Conservation (phyloP, 2,113 vertebrate species). For the Oreochromis niloticus region DNA sequence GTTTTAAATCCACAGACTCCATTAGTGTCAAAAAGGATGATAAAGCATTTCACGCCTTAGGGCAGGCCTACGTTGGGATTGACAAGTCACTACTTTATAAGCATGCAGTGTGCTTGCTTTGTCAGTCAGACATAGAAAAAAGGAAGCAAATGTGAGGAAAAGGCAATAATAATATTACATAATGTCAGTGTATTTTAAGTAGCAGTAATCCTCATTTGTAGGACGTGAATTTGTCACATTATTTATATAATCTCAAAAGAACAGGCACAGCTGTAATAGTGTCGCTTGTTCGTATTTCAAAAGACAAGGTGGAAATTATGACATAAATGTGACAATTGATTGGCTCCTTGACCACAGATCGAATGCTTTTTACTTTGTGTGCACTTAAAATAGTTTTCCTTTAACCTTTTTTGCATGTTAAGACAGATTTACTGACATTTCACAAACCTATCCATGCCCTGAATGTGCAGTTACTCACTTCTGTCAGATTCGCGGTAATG, state of each 20-base stretch:
- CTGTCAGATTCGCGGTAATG: background rate
- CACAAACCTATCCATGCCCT: background rate
- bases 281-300: background rate
- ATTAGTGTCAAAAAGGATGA: background rate
- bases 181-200: background rate
- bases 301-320: background rate
- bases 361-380: background rate
- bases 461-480: background rate
- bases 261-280: background rate
- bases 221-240: background rate
- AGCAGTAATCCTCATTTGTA: background rate
- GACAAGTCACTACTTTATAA: background rate
- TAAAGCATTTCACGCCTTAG: background rate
- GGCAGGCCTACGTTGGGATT: background rate
- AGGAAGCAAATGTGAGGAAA: background rate
- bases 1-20: background rate
- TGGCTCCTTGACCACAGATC: background rate
- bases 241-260: background rate
- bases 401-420: background rate
- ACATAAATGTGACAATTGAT: background rate
- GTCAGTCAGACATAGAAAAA: background rate
- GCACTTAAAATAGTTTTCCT: background rate
- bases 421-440: background rate
- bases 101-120: background rate
- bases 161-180: background rate